phyloP scores from a whole-genome alignment of 2,113 vertebrate species.

The Sapajus apella region DNA sequence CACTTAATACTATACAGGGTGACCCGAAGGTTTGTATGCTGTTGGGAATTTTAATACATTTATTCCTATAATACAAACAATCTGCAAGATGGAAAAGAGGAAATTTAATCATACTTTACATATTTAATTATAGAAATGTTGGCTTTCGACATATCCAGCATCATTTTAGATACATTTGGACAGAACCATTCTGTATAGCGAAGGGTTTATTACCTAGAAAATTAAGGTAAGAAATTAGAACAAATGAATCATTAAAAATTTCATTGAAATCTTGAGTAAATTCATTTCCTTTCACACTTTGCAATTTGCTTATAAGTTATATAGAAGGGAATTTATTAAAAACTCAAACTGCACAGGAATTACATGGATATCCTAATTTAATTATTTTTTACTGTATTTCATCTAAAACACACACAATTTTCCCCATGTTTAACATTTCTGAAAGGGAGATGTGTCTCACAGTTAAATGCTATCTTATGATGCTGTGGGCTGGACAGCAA shows the following conservation, averaged over 20 bases:
- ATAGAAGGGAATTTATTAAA: constrained; percentile 53
- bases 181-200: background rate
- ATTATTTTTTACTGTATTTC: background rate
- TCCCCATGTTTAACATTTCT: background rate
- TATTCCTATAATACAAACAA: constrained; percentile 28
- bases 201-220: constrained; percentile 67
- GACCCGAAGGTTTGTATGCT: background rate
- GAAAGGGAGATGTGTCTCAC: background rate
- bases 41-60: constrained; percentile 31
- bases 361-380: constrained; percentile 21
- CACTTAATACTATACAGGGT: background rate
- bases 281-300: constrained; percentile 48
- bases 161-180: constrained; percentile 44
- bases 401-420: background rate
- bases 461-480: background rate
- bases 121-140: constrained; percentile 62
- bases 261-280: constrained; percentile 42
- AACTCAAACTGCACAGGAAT: background rate
- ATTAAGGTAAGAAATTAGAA: constrained; percentile 59
- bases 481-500: fast-evolving
- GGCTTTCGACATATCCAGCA: constrained; percentile 29
- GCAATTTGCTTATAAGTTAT: constrained; percentile 28
- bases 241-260: constrained; percentile 59
- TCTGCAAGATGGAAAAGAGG: constrained; percentile 26
- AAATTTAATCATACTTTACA: constrained; percentile 40